Conservation (phyloP, 2,888 invertebrate species). For the Rhyacophila evoluta region DNA sequence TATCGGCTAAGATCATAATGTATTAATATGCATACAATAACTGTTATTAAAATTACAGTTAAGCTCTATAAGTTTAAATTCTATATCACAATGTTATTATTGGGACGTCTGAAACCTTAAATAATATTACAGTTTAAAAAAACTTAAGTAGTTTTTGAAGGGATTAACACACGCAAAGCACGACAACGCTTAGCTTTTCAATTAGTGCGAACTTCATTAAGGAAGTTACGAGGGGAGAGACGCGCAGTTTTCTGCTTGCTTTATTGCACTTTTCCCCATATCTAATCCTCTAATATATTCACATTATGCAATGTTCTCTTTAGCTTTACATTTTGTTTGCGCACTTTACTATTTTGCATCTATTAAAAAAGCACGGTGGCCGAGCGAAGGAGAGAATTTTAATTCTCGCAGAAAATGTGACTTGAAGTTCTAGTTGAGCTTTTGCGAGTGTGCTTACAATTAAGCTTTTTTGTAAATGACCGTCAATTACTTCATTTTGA, state of each 20-base stretch:
- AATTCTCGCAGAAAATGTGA: constrained; percentile 10
- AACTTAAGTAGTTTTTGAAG: not conserved
- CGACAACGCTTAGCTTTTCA: constrained; percentile 33
- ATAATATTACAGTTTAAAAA: not conserved
- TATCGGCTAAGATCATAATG: too few species aligned
- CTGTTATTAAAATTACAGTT: too few species aligned
- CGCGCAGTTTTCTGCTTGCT: constrained; percentile 39
- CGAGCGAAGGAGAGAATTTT: constrained; percentile 20
- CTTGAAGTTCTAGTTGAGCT: constrained; percentile 11
- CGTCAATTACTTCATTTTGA: constrained; percentile 27
- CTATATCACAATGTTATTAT: too few species aligned
- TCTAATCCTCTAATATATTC: constrained; percentile 53
- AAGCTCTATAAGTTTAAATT: too few species aligned
- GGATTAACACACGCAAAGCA: not conserved
- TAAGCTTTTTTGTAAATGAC: constrained; percentile 19
- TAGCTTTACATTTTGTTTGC: constrained; percentile 36
- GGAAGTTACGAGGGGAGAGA: constrained; percentile 37
- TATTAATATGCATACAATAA: too few species aligned
- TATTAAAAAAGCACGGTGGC: constrained; percentile 43
- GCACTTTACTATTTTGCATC: constrained; percentile 31
- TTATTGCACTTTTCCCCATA: constrained; percentile 36
- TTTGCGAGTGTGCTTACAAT: not conserved
- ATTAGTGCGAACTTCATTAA: constrained; percentile 52
- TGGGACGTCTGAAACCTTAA: not conserved
- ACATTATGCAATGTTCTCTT: constrained; percentile 48